Percentiles rank a stretch among this genome's conserved stretches.
phyloP scores from a whole-genome alignment of 2,113 vertebrate species.

The Rhinoderma darwinii region DNA sequence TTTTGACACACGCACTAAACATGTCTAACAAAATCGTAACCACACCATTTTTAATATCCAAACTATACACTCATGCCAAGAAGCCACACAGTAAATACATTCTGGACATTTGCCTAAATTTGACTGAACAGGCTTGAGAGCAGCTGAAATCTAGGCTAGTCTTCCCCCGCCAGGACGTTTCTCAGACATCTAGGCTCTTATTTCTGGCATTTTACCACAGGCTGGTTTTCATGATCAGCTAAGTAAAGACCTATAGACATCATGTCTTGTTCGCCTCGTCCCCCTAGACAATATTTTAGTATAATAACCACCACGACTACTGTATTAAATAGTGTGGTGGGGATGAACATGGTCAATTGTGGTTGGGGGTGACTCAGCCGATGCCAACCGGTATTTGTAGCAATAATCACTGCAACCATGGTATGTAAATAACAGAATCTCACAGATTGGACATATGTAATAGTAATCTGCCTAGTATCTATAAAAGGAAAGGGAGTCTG shows the following conservation, averaged over 20 bases:
- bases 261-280: neutral
- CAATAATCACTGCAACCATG: neutral
- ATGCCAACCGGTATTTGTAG: neutral
- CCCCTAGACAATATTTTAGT: neutral
- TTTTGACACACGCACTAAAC: constrained; percentile 1
- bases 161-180: constrained; percentile 19
- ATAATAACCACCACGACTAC: neutral
- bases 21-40: constrained; percentile 24
- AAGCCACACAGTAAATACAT: constrained; percentile 9
- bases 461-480: no score
- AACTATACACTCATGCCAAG: constrained; percentile 7
- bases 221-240: constrained; percentile 71
- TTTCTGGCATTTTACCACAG: constrained; percentile 68
- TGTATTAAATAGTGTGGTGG: neutral
- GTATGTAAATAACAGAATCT: neutral
- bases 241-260: constrained; percentile 61
- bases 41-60: constrained; percentile 22
- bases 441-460: neutral
- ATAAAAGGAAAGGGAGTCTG: no score
- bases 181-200: constrained; percentile 59
- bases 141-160: constrained; percentile 1
- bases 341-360: neutral
- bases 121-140: constrained; percentile 25
- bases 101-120: constrained; percentile 48
- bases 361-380: neutral